These are phyloP conservation scores for Plectus sambesii DNA, from an alignment of 1,140 invertebrate species.

Conservation along the genomic window DNA sequence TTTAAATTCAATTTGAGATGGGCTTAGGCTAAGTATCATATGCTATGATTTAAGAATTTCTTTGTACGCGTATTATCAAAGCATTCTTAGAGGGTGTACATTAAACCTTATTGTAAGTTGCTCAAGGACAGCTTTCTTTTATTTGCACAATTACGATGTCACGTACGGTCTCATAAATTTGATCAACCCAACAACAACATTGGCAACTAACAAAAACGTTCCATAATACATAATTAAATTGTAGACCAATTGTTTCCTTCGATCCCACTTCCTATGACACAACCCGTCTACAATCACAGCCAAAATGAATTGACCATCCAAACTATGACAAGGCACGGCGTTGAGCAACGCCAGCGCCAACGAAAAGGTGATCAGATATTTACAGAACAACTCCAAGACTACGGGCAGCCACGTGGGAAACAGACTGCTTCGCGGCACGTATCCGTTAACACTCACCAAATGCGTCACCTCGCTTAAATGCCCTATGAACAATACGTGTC, in stretches of 20 bases:
- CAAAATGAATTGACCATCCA: constrained; percentile 61
- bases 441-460: constrained; percentile 58
- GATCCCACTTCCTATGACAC: constrained; percentile 30
- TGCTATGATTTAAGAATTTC: no score
- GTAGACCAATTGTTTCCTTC: constrained; percentile 10
- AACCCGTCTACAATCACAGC: constrained; percentile 34
- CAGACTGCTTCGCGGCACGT: constrained; percentile 61
- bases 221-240: constrained; percentile 15
- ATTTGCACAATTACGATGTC: no score
- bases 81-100: no score
- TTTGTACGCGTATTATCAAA: no score
- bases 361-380: constrained; percentile 71
- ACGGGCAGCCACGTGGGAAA: constrained; percentile 50
- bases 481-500: constrained; percentile 50
- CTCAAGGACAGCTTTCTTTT: no score
- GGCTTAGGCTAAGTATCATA: no score
- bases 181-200: constrained; percentile 18
- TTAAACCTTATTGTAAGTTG: no score
- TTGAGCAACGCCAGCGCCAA: constrained; percentile 78
- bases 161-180: constrained; percentile 11
- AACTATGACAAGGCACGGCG: constrained; percentile 76
- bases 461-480: constrained; percentile 49
- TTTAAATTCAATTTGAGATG: no score
- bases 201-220: constrained; percentile 12
- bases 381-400: constrained; percentile 34